Evolutionary conservation across 2,113 vertebrate genomes (phyloP), one percentile per base, ranked within the genome.

Genomic region (Camelus bactrianus): DNA sequence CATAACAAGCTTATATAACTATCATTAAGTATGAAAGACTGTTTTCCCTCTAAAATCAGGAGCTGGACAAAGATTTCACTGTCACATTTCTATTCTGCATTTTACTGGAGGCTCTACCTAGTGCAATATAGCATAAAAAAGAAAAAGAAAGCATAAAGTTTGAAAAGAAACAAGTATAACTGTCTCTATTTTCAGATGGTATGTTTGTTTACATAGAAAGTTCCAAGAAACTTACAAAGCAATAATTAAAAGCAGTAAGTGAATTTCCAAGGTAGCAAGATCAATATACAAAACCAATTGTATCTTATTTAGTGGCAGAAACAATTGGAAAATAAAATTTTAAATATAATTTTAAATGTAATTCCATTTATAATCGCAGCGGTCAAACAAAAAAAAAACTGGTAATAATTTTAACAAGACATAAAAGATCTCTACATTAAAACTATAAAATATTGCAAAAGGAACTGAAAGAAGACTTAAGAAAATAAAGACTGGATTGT

Each of bases 241-340:
- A 91, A 84, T 77, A 56, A 64, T 48, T 64, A 89, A 48, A 96
- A 92, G 8, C 70, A 82, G 15, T 73, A 46, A 88, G 15, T 38
- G 50, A 70, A 64, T 94, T 88, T 64, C 35, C 64, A 92, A 83
- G 20, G 73, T 46, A 50, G n/a, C 32, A 80, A 69, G 58, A 88
- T 48, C 62, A 77, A 56, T 38, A 77, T 54, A 70, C n/a, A 54
- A 88, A 94, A 35, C 79, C 56, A 67, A 14, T 0, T 85, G 56
- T n/a, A 42, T 65, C 89, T 89, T 42, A 89, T 46, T 67, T 1
- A 89, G 8, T 50, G 54, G 19, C 9, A 84, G 19, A 86, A 83
- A 62, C 17, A 69, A 84, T 0, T 58, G 30, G 42, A 69, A 91
- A 85, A 92, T 58, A 8, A 88, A 46, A 89, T 58, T 50, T 65